A percentile compares a stretch with the other conserved stretches of the same genome.
Conservation (phyloP, 1,140 invertebrate genomes). For the Colletes gigas region DNA sequence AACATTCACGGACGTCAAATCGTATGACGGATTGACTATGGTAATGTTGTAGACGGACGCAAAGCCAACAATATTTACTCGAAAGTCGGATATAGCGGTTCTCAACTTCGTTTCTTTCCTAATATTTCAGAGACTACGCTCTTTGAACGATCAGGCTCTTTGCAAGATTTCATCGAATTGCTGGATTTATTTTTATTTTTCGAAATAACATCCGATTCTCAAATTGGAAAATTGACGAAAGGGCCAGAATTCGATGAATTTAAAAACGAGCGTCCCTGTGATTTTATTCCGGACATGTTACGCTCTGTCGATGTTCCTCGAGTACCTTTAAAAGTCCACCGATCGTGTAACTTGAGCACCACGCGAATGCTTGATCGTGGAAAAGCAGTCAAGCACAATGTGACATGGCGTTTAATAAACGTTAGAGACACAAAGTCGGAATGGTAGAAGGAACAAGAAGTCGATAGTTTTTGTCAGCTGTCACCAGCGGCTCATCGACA, state of each 20-base stretch:
- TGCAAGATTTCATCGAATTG: too few relatives aligned
- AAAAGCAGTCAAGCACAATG: conserved; percentile 52
- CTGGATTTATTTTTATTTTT: too few relatives aligned
- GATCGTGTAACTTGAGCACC: conserved; percentile 14
- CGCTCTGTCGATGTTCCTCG: too few relatives aligned
- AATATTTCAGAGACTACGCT: not conserved
- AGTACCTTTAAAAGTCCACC: not conserved
- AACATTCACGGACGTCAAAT: not conserved
- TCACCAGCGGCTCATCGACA: not conserved
- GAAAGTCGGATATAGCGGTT: not conserved
- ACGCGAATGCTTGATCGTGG: conserved; percentile 39
- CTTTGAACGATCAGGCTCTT: too few relatives aligned
- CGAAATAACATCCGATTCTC: too few relatives aligned
- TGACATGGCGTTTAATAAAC: conserved; percentile 66
- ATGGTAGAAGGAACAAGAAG: not conserved
- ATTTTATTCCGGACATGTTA: too few relatives aligned
- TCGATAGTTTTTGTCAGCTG: not conserved
- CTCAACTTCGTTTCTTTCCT: not conserved
- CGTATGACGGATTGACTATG: not conserved
- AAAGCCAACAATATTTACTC: not conserved
- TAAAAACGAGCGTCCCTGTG: too few relatives aligned
- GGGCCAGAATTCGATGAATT: too few relatives aligned
- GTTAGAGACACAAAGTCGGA: not conserved
- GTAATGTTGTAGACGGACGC: not conserved
- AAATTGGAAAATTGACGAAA: too few relatives aligned